Base-by-base conservation (phyloP, 2,888 invertebrate species). In the Acleris holmiana region DNA sequence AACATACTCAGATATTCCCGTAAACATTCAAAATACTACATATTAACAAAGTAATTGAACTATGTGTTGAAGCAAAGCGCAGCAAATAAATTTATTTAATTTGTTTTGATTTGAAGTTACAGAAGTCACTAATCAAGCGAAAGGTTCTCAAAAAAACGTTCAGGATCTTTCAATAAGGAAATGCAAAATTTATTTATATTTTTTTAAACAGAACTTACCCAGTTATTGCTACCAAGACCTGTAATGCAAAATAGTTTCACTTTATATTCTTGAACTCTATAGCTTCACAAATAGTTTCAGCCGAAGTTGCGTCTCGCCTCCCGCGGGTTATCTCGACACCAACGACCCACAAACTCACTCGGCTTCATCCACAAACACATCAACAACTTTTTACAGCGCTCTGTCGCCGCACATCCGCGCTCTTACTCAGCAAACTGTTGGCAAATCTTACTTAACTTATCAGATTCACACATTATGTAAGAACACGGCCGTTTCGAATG, bases 381-480 rank as follows among this genome's bases (percentile, higher is more conserved):
- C 55, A 60, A 65, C 59, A 68, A 68, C 67, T 70, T 70, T 67
- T 61, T 64, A 46, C 66, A 66, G 35, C 62, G 25, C 65, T 51
- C n/a, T 48, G 41, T 55, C 48, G 46, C 40, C 48, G 53, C 19
- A 46, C 48, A 48, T 44, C 55, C 40, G 41, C 41, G 48, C 65
- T 65, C 55, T 49, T 47, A 53, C 53, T 55, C 51, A 51, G 49
- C 46, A 53, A 63, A 66, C 57, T 58, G 62, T 59, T 68, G 65
- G 61, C 58, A 68, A 61, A 66, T 61, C 49, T 56, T 58, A 57
- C 41, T 50, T 55, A 21, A 46, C 44, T 51, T 66, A 62, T 7
- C 15, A 44, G 44, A 44, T 44, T n/a, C 57, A 66, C 47, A 57
- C 76, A 73, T 79, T 74, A 77, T 79, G 73, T 75, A 55, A 59